A percentile compares a stretch with the other conserved stretches of the same genome.
phyloP scores from a whole-genome alignment of 2,797 vertebrate genomes.

The Mustela erminea region DNA sequence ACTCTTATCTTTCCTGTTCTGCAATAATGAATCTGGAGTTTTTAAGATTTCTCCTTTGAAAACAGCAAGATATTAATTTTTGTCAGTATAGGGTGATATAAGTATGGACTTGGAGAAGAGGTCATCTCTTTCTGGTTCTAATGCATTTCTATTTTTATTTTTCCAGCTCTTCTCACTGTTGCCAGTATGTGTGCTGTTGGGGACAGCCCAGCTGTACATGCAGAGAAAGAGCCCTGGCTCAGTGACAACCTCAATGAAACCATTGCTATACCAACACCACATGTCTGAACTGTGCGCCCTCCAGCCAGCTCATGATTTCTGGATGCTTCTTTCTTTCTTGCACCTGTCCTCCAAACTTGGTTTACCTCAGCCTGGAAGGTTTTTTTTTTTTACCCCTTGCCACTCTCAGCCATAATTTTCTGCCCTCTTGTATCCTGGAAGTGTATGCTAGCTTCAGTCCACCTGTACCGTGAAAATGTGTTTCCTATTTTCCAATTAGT shows the following conservation, averaged over 20 bases:
- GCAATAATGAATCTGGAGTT: background rate
- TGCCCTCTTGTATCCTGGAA: background rate
- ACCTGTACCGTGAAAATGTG: background rate
- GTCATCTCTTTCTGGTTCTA: background rate
- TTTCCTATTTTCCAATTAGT: background rate
- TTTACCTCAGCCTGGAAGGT: background rate
- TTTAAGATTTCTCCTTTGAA: background rate
- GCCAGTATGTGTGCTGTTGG: background rate
- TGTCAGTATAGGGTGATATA: background rate
- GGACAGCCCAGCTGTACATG: background rate
- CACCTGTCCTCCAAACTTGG: background rate
- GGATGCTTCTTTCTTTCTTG: background rate
- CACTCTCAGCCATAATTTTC: background rate
- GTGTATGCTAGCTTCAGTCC: background rate
- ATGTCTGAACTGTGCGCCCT: background rate
- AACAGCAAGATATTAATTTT: background rate
- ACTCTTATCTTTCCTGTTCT: background rate
- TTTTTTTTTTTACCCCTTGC: background rate
- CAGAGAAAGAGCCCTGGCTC: background rate
- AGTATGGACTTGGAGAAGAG: background rate
- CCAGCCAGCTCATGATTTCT: background rate
- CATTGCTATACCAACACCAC: fast-evolving
- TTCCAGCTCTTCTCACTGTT: background rate
- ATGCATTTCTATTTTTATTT: background rate
- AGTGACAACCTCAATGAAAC: background rate